Conservation (phyloP, 2,888 invertebrate genomes). For the Chloromyia formosa region DNA sequence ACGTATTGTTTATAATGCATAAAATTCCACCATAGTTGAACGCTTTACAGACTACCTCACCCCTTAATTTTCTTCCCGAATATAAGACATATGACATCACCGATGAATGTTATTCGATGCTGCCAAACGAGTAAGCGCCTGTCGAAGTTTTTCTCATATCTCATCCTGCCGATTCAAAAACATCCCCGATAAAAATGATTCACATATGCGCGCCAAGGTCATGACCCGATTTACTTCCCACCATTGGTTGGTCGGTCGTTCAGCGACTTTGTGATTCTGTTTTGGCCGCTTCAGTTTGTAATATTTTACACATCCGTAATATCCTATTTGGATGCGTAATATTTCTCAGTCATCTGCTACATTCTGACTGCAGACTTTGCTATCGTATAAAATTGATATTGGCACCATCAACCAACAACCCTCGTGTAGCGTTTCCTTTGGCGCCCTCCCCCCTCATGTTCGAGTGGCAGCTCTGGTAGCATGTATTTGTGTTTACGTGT, state of each 20-base stretch:
- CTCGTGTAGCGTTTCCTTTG: neutral
- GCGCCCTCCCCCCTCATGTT: neutral
- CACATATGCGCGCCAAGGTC: constrained; percentile 1
- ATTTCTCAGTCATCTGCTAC: constrained; percentile 13
- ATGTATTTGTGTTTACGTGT: neutral
- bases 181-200: neutral
- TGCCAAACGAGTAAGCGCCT: no score
- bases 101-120: no score
- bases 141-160: neutral
- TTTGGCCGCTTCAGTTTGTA: neutral
- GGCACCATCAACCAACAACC: constrained; percentile 1
- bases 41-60: no score
- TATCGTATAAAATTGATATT: constrained; percentile 2
- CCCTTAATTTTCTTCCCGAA: no score
- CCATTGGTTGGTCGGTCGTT: no score
- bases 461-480: neutral
- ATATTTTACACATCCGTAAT: constrained; percentile 4
- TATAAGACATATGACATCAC: no score
- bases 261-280: neutral
- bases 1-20: no score
- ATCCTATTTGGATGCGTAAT: constrained; percentile 13
- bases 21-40: no score
- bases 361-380: neutral
- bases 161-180: neutral
- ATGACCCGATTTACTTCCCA: neutral